A percentile compares a stretch with the other conserved stretches of the same genome.
Evolutionary conservation across 2,797 vertebrate species (phyloP).

Genomic region (Clamator glandarius): DNA sequence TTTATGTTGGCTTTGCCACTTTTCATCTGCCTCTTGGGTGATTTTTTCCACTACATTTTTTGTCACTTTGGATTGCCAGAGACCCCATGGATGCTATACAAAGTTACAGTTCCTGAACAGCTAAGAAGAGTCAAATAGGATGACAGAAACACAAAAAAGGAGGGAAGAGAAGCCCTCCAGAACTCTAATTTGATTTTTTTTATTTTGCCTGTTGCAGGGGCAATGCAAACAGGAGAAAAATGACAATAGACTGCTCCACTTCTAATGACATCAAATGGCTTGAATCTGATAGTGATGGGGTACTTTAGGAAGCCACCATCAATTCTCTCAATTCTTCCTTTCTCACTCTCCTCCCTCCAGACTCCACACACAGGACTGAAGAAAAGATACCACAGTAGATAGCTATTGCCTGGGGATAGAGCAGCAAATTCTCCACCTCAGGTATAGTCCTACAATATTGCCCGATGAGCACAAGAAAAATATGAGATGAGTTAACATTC

Average conservation of each 20-base stretch:
- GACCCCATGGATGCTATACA: background rate
- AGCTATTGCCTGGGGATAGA: background rate
- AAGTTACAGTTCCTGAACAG: slow-evolving; percentile 5
- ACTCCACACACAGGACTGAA: background rate
- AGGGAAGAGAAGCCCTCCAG: slow-evolving; percentile 8
- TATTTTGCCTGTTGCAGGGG: background rate
- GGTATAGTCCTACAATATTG: background rate
- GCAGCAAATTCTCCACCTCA: background rate
- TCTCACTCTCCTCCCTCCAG: background rate
- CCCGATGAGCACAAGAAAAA: background rate
- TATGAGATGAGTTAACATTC: background rate
- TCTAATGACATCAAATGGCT: background rate
- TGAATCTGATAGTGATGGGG: slow-evolving; percentile 10
- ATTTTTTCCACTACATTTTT: background rate
- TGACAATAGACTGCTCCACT: background rate
- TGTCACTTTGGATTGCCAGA: slow-evolving; percentile 28
- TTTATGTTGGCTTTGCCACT: background rate
- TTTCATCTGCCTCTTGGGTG: background rate
- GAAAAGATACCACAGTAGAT: background rate
- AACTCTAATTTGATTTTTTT: slow-evolving; percentile 31
- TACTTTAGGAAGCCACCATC: background rate
- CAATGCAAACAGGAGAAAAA: slow-evolving; percentile 37
- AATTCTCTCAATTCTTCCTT: background rate
- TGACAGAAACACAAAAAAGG: slow-evolving; percentile 17
- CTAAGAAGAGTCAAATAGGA: background rate